Evolutionary conservation across 2,113 vertebrate species (phyloP).

Genomic region (Oriolus oriolus): DNA sequence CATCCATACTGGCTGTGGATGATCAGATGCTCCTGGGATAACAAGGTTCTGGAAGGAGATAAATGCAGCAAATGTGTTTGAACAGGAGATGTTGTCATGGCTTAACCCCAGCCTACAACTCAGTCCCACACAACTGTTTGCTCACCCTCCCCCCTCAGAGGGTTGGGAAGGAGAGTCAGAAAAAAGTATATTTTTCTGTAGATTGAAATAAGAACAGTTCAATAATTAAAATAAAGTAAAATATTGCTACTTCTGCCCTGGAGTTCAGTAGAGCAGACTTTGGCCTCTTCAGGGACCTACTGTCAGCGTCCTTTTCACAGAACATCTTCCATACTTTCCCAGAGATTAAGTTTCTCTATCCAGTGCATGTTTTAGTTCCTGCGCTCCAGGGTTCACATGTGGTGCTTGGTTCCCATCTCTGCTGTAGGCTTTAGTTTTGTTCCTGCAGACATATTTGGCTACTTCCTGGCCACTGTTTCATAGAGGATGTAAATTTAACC

Average conservation of each 20-base stretch:
- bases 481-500: background rate
- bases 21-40: background rate
- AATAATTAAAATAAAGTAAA: background rate
- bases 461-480: background rate
- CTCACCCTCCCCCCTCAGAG: background rate
- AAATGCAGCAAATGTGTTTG: background rate
- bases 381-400: rapidly evolving
- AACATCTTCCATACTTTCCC: background rate
- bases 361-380: background rate
- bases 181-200: background rate
- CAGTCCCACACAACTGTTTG: background rate
- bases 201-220: background rate
- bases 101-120: background rate
- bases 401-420: background rate
- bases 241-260: background rate
- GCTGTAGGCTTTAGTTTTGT: background rate
- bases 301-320: background rate
- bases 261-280: background rate
- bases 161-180: background rate
- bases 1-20: background rate
- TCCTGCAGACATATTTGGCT: background rate
- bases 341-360: background rate
- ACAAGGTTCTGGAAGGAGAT: background rate
- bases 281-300: background rate
- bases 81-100: background rate